Percentiles rank a stretch among this genome's conserved stretches.
Evolutionary conservation across 2,888 invertebrate species (phyloP).

Genomic region (Chrysotoxum bicinctum): DNA sequence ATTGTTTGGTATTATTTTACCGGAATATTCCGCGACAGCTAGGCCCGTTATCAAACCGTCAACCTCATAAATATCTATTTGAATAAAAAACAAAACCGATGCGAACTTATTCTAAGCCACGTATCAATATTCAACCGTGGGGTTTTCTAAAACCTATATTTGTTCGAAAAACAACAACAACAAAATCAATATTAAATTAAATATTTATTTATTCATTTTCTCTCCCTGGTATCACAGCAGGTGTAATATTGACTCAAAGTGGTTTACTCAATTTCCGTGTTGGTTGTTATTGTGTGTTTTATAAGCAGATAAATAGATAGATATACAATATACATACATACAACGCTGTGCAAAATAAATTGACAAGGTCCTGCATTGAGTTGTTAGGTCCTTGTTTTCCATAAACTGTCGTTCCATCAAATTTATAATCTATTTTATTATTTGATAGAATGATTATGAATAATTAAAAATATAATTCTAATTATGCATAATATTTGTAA

Average conservation of each 20-base stretch:
- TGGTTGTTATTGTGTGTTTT: neutral
- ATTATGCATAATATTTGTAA: no score
- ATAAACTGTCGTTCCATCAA: no score
- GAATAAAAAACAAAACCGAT: neutral
- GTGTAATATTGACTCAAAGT: slow-evolving; percentile 43
- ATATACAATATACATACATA: no score
- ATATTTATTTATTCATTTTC: slow-evolving; percentile 49
- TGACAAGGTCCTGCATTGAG: no score
- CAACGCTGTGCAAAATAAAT: neutral
- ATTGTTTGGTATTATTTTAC: neutral
- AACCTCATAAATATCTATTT: neutral
- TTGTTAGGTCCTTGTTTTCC: no score
- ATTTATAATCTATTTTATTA: no score
- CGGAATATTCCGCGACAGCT: neutral
- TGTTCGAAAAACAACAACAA: slow-evolving; percentile 33
- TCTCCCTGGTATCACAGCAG: slow-evolving; percentile 41
- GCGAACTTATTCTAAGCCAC: neutral
- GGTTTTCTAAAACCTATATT: neutral
- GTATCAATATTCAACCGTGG: neutral
- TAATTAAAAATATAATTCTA: no score
- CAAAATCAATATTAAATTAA: slow-evolving; percentile 53
- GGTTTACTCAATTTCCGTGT: slow-evolving; percentile 56
- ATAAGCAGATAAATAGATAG: no score
- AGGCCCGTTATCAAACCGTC: neutral
- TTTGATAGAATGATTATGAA: no score